phyloP scores from a whole-genome alignment of 2,888 invertebrate species.

The Athripsodes cinereus region DNA sequence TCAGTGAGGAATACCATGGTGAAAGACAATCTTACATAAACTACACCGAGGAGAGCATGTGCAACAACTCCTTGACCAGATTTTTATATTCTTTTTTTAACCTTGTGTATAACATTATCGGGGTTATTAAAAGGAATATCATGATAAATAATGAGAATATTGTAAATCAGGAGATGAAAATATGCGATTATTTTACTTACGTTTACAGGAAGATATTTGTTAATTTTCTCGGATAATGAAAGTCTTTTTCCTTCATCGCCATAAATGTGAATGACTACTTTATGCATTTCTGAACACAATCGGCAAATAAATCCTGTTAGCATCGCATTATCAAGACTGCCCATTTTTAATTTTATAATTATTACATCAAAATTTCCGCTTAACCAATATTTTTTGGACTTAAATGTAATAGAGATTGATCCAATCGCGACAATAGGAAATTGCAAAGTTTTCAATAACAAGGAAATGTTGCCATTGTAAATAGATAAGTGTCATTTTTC shows the following conservation, averaged over 20 bases:
- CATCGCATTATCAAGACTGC: conserved; percentile 73
- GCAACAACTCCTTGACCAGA: too few relatives aligned
- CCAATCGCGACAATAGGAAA: background rate
- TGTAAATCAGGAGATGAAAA: too few relatives aligned
- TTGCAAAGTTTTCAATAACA: background rate
- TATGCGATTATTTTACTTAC: conserved; percentile 47
- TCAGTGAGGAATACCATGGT: too few relatives aligned
- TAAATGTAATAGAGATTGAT: too few relatives aligned
- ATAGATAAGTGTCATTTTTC: background rate
- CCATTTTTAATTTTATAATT: conserved; percentile 52
- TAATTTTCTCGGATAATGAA: conserved; percentile 72
- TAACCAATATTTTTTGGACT: too few relatives aligned
- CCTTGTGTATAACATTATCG: too few relatives aligned
- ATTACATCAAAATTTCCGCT: too few relatives aligned
- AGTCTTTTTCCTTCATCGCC: conserved; percentile 72
- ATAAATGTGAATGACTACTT: conserved; percentile 76
- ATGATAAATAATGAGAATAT: too few relatives aligned
- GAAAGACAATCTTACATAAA: too few relatives aligned
- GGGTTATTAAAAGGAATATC: too few relatives aligned
- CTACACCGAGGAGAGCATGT: too few relatives aligned
- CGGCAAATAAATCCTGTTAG: conserved; percentile 81
- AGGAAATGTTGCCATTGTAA: background rate
- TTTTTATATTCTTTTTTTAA: too few relatives aligned
- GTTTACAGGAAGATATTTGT: conserved; percentile 72
- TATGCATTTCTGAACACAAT: conserved; percentile 80